Evolutionary conservation across 2,113 vertebrate genomes (phyloP).

Genomic region (Carassius gibelio): DNA sequence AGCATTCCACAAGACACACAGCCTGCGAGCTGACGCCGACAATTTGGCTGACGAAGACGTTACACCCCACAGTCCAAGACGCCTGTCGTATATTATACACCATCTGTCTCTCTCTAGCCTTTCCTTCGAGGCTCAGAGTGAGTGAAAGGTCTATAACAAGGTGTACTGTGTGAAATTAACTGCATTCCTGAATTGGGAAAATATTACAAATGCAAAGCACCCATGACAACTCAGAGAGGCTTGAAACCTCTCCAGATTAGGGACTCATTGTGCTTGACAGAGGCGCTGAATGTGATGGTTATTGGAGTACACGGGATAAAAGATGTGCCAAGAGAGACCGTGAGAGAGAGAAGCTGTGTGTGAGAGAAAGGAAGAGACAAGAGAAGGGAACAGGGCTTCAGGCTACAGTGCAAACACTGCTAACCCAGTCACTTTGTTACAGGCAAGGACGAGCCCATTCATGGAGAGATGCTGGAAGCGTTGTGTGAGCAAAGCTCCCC

Average conservation of each 20-base stretch:
- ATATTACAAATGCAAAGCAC: conserved; percentile 46
- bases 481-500: conserved; percentile 50
- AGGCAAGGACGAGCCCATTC: conserved; percentile 66
- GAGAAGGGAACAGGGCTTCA: conserved; percentile 22
- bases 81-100: conserved; percentile 70
- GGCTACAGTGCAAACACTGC: conserved; percentile 41
- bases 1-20: neutral
- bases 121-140: conserved; percentile 47
- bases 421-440: conserved; percentile 67
- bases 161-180: conserved; percentile 40
- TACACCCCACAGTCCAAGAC: conserved; percentile 67
- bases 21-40: conserved; percentile 37
- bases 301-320: conserved; percentile 24
- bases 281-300: conserved; percentile 23
- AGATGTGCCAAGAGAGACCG: conserved; percentile 36
- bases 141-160: conserved; percentile 33
- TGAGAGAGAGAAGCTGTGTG: neutral
- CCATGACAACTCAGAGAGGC: conserved; percentile 40
- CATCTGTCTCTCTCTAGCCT: conserved; percentile 70
- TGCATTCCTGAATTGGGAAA: conserved; percentile 30
- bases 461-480: conserved; percentile 55
- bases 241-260: conserved; percentile 38
- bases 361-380: neutral
- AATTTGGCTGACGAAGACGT: conserved; percentile 65
- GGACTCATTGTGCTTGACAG: conserved; percentile 9